Conservation (phyloP, 2,113 vertebrate genomes). For the Tetrao urogallus region DNA sequence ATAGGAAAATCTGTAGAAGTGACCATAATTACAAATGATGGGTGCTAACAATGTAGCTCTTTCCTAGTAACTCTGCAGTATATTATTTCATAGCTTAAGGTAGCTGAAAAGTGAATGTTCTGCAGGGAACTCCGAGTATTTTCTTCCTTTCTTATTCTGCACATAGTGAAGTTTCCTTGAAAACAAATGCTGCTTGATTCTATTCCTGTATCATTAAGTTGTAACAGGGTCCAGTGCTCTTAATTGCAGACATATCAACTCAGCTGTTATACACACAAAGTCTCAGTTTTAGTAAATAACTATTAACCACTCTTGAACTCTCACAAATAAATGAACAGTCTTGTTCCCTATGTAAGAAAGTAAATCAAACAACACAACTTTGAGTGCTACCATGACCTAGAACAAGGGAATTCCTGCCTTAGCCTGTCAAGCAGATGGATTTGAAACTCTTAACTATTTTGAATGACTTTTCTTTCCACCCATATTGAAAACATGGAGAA, state of each 20-base stretch:
- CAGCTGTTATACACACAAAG: fast-evolving
- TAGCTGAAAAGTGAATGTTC: neutral
- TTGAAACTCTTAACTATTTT: neutral
- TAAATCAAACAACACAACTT: neutral
- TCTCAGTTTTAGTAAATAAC: neutral
- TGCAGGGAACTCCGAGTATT: neutral
- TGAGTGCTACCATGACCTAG: neutral
- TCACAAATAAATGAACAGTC: neutral
- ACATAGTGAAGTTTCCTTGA: neutral
- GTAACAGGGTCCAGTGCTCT: neutral
- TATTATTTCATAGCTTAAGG: neutral
- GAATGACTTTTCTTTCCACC: neutral
- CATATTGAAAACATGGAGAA: neutral
- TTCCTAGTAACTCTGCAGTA: neutral
- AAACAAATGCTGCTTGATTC: neutral
- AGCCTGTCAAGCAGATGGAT: neutral
- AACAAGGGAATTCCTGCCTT: neutral
- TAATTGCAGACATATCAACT: neutral
- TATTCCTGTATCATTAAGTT: neutral
- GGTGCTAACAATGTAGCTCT: neutral
- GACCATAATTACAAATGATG: neutral
- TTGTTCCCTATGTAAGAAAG: neutral
- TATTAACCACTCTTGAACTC: neutral
- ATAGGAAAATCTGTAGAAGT: neutral
- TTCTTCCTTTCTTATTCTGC: neutral